These are phyloP conservation scores for Gopherus flavomarginatus DNA, from an alignment of 2,113 vertebrate genomes.

Conservation along the genomic window DNA sequence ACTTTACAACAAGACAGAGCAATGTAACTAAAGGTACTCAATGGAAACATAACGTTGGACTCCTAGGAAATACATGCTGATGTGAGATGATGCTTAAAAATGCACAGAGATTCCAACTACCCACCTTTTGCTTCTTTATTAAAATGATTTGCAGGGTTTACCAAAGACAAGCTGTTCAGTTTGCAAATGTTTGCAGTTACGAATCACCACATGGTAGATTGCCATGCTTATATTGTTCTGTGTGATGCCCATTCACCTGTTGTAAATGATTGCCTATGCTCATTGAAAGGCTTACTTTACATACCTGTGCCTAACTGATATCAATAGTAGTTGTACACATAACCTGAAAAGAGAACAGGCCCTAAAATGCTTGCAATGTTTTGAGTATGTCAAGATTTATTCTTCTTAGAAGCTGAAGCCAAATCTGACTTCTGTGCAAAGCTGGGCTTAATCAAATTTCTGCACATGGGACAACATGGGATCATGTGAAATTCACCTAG, in stretches of 20 bases:
- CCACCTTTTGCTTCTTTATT: not conserved
- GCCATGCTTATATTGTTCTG: not conserved
- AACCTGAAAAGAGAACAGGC: not conserved
- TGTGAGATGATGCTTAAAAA: not conserved
- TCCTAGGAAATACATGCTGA: not conserved
- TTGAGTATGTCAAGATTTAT: not conserved
- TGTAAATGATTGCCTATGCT: not conserved
- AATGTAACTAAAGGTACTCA: not conserved
- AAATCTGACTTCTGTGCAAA: slow-evolving; percentile 12
- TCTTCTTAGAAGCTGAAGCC: not conserved
- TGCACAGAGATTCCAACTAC: fast-evolving
- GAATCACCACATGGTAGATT: not conserved
- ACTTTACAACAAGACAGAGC: not conserved
- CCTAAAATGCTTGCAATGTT: not conserved
- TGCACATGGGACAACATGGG: not conserved
- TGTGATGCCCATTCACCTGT: not conserved
- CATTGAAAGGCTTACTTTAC: not conserved
- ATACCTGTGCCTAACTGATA: not conserved
- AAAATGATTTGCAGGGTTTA: not conserved
- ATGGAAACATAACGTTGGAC: fast-evolving
- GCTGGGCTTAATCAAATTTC: not conserved
- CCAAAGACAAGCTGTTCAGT: not conserved
- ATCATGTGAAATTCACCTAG: fast-evolving
- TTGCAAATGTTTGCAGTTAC: not conserved
- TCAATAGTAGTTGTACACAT: not conserved